phyloP scores from a whole-genome alignment of 2,113 vertebrate genomes.

The Planiliza haematocheilus region DNA sequence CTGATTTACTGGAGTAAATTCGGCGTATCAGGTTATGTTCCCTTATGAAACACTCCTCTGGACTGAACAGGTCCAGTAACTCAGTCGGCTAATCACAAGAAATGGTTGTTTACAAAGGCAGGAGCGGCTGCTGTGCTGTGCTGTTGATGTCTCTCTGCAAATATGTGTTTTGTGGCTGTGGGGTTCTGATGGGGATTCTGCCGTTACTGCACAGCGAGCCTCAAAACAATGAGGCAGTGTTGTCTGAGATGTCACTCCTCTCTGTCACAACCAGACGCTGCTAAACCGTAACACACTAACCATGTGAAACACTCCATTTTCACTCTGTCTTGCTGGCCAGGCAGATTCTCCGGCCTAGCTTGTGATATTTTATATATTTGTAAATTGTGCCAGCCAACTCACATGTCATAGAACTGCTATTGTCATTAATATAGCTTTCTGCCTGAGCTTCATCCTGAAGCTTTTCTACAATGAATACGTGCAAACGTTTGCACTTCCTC shows the following conservation, averaged over 20 bases:
- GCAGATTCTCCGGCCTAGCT: no score
- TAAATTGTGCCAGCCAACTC: no score
- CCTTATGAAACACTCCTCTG: constrained; percentile 18
- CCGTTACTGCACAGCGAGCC: constrained; percentile 44
- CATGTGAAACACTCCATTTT: constrained; percentile 8
- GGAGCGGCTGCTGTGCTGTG: constrained; percentile 25
- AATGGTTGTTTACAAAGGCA: constrained; percentile 48
- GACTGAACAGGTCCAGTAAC: constrained; percentile 6
- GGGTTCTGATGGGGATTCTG: constrained; percentile 56
- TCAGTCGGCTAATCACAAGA: constrained; percentile 19
- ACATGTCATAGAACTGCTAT: no score
- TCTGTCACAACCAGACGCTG: constrained; percentile 45
- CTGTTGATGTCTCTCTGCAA: constrained; percentile 45
- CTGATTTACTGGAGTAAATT: constrained; percentile 7
- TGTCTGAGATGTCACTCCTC: constrained; percentile 53
- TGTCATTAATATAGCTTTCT: no score
- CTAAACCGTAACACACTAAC: constrained; percentile 26
- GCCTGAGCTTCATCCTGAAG: no score
- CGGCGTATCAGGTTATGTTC: constrained; percentile 20
- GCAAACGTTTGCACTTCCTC: no score
- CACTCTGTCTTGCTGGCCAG: neutral
- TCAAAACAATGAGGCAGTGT: constrained; percentile 64
- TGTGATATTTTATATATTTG: no score
- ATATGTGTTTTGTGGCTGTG: constrained; percentile 48
- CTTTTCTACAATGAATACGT: no score